These are phyloP conservation scores for Leptothorax acervorum DNA, from an alignment of 2,888 invertebrate genomes.

Conservation along the genomic window DNA sequence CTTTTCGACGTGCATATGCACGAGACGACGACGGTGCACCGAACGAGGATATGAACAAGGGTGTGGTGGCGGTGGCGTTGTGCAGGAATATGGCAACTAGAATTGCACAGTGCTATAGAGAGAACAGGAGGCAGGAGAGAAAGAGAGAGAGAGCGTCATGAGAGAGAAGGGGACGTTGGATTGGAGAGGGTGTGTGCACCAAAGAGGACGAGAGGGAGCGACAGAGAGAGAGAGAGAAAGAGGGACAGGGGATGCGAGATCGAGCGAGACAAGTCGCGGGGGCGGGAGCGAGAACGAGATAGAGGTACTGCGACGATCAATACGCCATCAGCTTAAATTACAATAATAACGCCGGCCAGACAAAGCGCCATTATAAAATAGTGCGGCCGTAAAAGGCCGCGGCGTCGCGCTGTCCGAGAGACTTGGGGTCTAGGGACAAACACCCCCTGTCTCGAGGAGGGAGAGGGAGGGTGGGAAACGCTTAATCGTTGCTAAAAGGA, in stretches of 20 bases:
- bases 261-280: conserved; percentile 56
- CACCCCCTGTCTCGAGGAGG: conserved; percentile 13
- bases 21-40: conserved; percentile 59
- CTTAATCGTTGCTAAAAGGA: conserved; percentile 59
- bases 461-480: not conserved
- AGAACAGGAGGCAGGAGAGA: conserved; percentile 13
- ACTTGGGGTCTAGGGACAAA: conserved; percentile 56
- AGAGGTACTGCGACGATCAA: conserved; percentile 76
- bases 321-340: conserved; percentile 80
- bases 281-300: conserved; percentile 57
- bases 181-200: conserved; percentile 41
- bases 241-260: not conserved
- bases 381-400: conserved; percentile 67
- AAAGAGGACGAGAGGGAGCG: conserved; percentile 43
- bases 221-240: conserved; percentile 12
- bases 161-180: conserved; percentile 17
- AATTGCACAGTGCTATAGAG: conserved; percentile 68
- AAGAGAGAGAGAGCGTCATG: not conserved
- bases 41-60: conserved; percentile 70
- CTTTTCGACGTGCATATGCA: conserved; percentile 70
- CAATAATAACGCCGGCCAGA: conserved; percentile 77
- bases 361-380: conserved; percentile 76
- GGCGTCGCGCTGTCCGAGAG: conserved; percentile 49
- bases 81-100: conserved; percentile 78
- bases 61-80: conserved; percentile 71